Conservation (phyloP, 1,140 invertebrate genomes). For the Lasioglossum albipes region DNA sequence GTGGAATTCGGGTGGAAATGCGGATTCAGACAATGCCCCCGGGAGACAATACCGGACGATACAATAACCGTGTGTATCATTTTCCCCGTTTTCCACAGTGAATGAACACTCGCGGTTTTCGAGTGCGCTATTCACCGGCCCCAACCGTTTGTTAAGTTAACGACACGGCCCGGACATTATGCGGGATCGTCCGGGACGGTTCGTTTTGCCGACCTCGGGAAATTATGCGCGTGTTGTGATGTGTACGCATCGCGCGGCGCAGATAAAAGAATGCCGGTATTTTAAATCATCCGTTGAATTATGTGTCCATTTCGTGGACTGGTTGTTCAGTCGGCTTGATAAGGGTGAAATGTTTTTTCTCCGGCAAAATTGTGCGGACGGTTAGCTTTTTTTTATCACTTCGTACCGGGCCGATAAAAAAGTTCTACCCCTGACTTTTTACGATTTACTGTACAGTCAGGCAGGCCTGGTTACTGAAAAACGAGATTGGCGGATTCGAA, state of each 20-base stretch:
- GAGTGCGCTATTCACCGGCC: constrained; percentile 16
- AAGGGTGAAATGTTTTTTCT: background rate
- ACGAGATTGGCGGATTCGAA: too few relatives aligned
- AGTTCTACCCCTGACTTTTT: too few relatives aligned
- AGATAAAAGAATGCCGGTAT: background rate
- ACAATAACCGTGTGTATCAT: constrained; percentile 34
- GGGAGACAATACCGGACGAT: constrained; percentile 15
- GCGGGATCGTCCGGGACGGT: constrained; percentile 2
- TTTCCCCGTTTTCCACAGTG: background rate
- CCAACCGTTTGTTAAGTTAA: background rate
- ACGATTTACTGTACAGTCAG: too few relatives aligned
- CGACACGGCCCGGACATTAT: background rate
- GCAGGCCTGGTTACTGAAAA: too few relatives aligned
- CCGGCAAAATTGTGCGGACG: background rate
- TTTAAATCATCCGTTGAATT: background rate
- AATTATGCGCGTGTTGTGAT: background rate
- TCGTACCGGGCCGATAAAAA: too few relatives aligned
- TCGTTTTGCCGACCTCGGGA: background rate
- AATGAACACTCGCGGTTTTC: constrained; percentile 1
- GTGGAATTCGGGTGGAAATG: constrained; percentile 10
- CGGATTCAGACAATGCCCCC: constrained; percentile 19
- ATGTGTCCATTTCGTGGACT: background rate
- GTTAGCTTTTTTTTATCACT: background rate
- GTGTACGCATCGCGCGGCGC: background rate
- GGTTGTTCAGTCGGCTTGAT: background rate